Evolutionary conservation across 92 coral and sea anemone genomes (phyloP), one percentile per base, ranked within the genome.

Genomic region (Ricordea florida): DNA sequence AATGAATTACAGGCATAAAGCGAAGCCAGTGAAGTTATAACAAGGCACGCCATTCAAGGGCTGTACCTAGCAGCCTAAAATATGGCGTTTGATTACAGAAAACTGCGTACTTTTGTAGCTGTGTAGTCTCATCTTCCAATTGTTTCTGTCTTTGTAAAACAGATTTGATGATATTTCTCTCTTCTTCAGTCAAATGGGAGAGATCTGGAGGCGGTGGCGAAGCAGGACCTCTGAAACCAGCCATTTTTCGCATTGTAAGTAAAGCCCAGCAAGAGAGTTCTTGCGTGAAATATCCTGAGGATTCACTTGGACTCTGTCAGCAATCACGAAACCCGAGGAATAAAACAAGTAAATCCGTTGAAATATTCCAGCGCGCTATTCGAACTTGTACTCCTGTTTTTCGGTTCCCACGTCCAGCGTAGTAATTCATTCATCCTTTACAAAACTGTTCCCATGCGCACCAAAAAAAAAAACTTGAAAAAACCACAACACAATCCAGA

Each of bases 141-240:
- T 90, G 88, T 75, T 96, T 90, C 60, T 96, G 97, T 10, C 99
- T 75, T 36, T 96, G 64, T 81, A 96, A 88, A 6, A 96, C 99
- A 6, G 87, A 82, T 55, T 78, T 66, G 4, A 96, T 96, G n/a
- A 89, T 96, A 30, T 73, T 76, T 69, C 90, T 89, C 66, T 96
- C 99, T 53, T 96, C 97, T 74, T 92, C 99, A 18, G 99, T 92
- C 43, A 96, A 66, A 62, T 96, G 93, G 38, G 99, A 92, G 26
- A 96, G 82, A 76, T 92, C 99, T 29, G 99, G 99, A 50, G 89
- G 76, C 16, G 99, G 99, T 8, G 99, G 94, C 25, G 88, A 83
- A 6, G 90, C 74, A 33, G 93, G 93, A 10, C 65, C 51, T 42
- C 93, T 66, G 57, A 88, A 83, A 9, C 90, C 90, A 36, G 97